Evolutionary conservation across 2,888 invertebrate genomes (phyloP).

Genomic region (Coelopa pilipes): DNA sequence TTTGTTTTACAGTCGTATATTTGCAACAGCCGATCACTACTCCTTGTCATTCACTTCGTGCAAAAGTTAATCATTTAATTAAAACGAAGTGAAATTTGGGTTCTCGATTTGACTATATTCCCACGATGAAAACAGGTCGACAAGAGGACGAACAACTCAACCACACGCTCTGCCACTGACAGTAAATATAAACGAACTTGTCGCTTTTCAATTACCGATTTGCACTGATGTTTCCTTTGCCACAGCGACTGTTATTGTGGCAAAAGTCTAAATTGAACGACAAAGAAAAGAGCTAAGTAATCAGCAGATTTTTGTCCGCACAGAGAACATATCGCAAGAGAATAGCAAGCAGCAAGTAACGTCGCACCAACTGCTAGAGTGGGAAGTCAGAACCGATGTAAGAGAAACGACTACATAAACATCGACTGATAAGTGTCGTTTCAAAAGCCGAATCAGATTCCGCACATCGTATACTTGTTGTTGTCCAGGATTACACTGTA

Average conservation of each 20-base stretch:
- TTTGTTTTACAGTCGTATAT: not conserved
- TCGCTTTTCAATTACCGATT: slow-evolving; percentile 48
- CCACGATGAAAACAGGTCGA: slow-evolving; percentile 4
- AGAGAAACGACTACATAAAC: not conserved
- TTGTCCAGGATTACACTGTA: not conserved
- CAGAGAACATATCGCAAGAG: too few relatives aligned
- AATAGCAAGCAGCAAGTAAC: too few relatives aligned
- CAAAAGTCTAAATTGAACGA: slow-evolving; percentile 23
- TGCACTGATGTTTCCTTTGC: not conserved
- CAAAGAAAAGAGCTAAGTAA: slow-evolving; percentile 29
- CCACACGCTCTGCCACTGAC: slow-evolving; percentile 13
- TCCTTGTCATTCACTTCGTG: too few relatives aligned
- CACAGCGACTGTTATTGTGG: slow-evolving; percentile 12
- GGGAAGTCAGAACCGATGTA: not conserved
- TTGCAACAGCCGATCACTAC: not conserved
- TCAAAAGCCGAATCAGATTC: not conserved
- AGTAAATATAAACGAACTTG: slow-evolving; percentile 36
- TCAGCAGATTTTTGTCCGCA: slow-evolving; percentile 1
- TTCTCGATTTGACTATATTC: not conserved
- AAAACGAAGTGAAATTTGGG: not conserved
- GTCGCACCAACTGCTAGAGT: not conserved
- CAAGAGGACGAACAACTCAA: slow-evolving; percentile 17
- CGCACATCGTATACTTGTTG: slow-evolving; percentile 1
- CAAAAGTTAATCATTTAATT: too few relatives aligned
- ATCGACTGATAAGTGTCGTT: slow-evolving; percentile 10